phyloP scores from a whole-genome alignment of 2,797 vertebrate genomes.

The Mormyrus proboscirostris region DNA sequence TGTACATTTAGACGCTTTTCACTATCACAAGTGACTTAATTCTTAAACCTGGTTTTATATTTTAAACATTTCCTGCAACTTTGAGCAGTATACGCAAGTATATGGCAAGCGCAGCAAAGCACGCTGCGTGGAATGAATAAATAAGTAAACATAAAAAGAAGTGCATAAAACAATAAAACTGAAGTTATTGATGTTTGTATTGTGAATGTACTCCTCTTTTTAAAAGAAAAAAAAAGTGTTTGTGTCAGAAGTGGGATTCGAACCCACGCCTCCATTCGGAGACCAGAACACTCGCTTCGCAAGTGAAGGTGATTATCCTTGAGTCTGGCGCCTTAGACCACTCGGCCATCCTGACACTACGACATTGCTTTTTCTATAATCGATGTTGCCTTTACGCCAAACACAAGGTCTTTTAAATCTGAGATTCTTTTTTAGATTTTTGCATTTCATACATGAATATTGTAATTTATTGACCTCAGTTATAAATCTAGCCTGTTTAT shows the following conservation, averaged over 20 bases:
- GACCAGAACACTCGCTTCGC: constrained; percentile 60
- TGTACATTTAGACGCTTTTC: neutral
- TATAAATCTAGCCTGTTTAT: neutral
- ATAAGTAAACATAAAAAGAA: neutral
- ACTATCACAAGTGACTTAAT: neutral
- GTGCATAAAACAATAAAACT: neutral
- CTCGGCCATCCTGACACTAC: constrained; percentile 72
- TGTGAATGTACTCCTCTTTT: neutral
- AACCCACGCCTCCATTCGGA: constrained; percentile 75
- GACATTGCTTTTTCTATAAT: neutral
- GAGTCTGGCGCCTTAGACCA: constrained; percentile 78
- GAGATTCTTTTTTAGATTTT: neutral
- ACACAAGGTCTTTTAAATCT: neutral
- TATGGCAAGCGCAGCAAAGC: neutral
- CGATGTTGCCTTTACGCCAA: neutral
- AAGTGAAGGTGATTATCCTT: constrained; percentile 56
- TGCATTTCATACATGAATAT: neutral
- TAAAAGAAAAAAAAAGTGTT: neutral
- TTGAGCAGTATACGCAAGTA: neutral
- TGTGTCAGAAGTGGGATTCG: constrained; percentile 74
- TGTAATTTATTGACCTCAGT: neutral
- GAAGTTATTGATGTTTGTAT: neutral
- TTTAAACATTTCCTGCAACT: neutral
- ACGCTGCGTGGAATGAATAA: neutral
- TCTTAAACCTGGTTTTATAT: neutral